Conservation (phyloP, 2,888 invertebrate species). For the Macroteleia sp. region DNA sequence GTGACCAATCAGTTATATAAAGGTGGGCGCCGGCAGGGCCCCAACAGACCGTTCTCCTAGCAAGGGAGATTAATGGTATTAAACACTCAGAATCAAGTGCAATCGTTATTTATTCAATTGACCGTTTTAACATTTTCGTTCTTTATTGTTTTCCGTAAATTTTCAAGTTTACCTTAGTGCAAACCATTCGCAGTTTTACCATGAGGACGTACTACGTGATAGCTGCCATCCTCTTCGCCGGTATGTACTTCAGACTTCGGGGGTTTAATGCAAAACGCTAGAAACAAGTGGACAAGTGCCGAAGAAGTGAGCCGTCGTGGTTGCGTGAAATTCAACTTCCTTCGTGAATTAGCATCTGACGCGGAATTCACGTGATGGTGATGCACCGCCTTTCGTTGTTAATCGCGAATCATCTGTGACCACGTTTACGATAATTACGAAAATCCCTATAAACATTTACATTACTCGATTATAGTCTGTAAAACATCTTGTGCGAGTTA, state of each 20-base stretch:
- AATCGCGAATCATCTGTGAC: too few species aligned
- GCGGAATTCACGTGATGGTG: slow-evolving; percentile 10
- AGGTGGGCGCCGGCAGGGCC: slow-evolving; percentile 81
- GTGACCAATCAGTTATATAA: slow-evolving; percentile 84
- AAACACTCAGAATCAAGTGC: slow-evolving; percentile 66
- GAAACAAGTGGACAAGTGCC: slow-evolving; percentile 47
- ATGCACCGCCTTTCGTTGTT: too few species aligned
- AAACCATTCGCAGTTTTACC: slow-evolving; percentile 64
- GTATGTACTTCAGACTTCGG: slow-evolving; percentile 80
- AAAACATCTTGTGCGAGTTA: too few species aligned
- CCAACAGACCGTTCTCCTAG: slow-evolving; percentile 80
- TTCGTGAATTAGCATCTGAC: too few species aligned
- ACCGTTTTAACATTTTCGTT: slow-evolving; percentile 23
- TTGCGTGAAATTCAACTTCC: slow-evolving; percentile 19
- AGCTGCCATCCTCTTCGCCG: slow-evolving; percentile 82
- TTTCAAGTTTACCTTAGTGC: slow-evolving; percentile 45
- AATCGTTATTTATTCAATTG: slow-evolving; percentile 32
- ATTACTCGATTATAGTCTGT: too few species aligned
- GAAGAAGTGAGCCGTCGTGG: slow-evolving; percentile 42
- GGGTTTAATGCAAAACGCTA: too few species aligned
- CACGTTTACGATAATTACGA: too few species aligned
- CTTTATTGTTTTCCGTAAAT: not conserved
- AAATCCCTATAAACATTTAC: too few species aligned
- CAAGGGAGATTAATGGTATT: slow-evolving; percentile 72
- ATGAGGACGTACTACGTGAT: slow-evolving; percentile 82